Evolutionary conservation across 2,797 vertebrate species (phyloP).

Genomic region (Gallinago solitaria): DNA sequence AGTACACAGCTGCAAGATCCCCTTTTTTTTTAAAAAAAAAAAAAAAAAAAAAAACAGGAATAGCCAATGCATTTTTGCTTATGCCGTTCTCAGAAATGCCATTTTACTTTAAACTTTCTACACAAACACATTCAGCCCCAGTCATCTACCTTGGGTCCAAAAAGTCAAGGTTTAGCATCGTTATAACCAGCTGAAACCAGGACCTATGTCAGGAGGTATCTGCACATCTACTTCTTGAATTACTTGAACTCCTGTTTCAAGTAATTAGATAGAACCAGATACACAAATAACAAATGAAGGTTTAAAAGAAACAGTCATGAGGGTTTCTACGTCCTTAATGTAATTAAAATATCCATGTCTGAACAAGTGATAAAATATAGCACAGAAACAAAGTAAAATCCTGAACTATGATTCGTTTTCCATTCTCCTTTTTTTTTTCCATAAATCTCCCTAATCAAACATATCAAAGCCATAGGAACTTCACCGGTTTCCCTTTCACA

Average conservation of each 20-base stretch:
- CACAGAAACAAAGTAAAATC: neutral
- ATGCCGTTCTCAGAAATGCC: neutral
- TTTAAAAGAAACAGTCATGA: neutral
- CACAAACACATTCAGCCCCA: neutral
- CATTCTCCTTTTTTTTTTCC: neutral
- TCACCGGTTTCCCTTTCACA: accelerated
- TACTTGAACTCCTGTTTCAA: neutral
- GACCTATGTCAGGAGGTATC: neutral
- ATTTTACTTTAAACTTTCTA: neutral
- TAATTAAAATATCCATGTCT: neutral
- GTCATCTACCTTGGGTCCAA: neutral
- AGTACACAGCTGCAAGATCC: neutral
- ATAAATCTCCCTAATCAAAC: neutral
- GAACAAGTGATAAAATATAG: neutral
- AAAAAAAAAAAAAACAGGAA: neutral
- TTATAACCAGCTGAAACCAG: neutral
- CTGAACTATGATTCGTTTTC: neutral
- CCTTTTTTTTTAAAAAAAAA: no score
- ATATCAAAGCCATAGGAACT: neutral
- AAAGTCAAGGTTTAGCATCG: neutral
- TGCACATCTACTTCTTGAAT: no score
- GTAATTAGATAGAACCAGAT: neutral
- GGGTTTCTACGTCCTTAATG: neutral
- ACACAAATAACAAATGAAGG: neutral
- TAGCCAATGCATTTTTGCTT: neutral